Conservation (phyloP, 92 coral and sea anemone species). For the Umimayanthus chanpuru region DNA sequence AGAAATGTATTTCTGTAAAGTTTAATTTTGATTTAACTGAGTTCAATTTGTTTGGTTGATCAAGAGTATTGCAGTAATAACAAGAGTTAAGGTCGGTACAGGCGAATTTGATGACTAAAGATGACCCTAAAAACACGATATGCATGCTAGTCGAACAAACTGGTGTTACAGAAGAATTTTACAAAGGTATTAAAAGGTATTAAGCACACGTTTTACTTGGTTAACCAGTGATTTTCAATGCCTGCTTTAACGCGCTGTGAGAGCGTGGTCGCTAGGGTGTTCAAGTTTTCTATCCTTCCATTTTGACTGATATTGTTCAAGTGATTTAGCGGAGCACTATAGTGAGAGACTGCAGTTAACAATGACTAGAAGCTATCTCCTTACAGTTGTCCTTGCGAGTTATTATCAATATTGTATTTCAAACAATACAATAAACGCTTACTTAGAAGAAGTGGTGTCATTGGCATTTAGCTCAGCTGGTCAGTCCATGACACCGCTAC, state of each 20-base stretch:
- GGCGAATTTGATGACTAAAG: background rate
- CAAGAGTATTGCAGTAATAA: background rate
- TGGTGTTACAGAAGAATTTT: background rate
- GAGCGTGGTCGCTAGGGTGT: background rate
- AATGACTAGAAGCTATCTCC: background rate
- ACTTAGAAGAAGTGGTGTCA: background rate
- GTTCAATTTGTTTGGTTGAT: background rate
- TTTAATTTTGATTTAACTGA: background rate
- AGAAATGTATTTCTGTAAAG: background rate
- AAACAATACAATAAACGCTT: background rate
- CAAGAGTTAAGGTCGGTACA: background rate
- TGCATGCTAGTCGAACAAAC: too few species aligned
- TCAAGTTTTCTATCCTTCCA: background rate
- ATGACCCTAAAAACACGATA: background rate
- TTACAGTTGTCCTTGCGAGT: background rate
- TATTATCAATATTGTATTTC: constrained; percentile 1
- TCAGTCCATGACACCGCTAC: background rate
- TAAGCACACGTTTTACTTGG: background rate
- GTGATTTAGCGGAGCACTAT: background rate
- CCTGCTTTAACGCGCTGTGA: background rate
- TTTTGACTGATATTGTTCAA: background rate
- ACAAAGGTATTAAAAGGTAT: background rate
- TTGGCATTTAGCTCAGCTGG: background rate
- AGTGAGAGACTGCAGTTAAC: background rate
- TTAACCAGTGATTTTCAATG: background rate